Evolutionary conservation across 2,888 invertebrate genomes (phyloP), one percentile per base, ranked within the genome.

Genomic region (Tenthredo mesomela): DNA sequence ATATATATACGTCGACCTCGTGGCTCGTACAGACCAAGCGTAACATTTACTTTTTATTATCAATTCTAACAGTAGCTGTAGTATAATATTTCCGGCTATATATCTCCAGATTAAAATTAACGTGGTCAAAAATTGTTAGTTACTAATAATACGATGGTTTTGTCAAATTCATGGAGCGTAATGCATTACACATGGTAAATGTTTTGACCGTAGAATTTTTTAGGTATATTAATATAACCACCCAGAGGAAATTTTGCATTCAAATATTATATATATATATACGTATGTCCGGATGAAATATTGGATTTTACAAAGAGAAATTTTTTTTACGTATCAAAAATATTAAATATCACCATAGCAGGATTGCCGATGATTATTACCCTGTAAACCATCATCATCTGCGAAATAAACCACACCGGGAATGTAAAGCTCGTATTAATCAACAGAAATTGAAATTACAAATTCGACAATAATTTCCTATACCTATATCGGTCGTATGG

Each of bases 61-160:
- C 73, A 73, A 73, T 43, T 73, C 2, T 3, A 43, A 43, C 40
- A n/a, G 33, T 33, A 67, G 10, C 37, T 37, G 67, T 33, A 67
- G 4, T 73, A 73, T 73, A 43, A 73, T 73, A 73, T 73, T 73
- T 73, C 73, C 73, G 73, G 73, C 12, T 6, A 43, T 73, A 40
- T 73, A 73, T 43, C 21, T 73, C 73, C 43, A 12, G 43, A 73
- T 73, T 73, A 43, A 21, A 73, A 73, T 73, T 73, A 73, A 40
- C 29, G 73, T 73, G 73, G 73, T 73, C 73, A 43, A 73, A 40
- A 73, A 73, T 73, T 73, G 21, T 73, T 43, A n/a, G 73, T 73
- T 43, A 73, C 73, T 43, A 73, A 43, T 43, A 40, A 43, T 73
- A 43, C 73, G 29, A 25, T 40, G 40, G 73, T 43, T 73, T n/a